A percentile compares a stretch with the other conserved stretches of the same genome.
Conservation (phyloP, 2,797 vertebrate genomes). For the Microchirus variegatus region DNA sequence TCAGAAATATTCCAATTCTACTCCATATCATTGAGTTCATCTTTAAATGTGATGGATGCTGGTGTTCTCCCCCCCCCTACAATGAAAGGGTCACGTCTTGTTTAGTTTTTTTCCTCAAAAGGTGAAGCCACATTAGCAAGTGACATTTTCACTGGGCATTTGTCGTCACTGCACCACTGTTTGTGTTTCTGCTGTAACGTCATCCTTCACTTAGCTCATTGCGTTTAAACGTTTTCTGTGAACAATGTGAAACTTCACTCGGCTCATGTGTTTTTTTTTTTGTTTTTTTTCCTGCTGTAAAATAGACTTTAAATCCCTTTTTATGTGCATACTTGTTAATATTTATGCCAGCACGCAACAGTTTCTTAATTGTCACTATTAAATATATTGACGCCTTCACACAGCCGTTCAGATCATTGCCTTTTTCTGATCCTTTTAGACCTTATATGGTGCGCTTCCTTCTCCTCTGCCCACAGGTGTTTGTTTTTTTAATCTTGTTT, state of each 20-base stretch:
- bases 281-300: too few relatives aligned
- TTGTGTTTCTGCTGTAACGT: slow-evolving; percentile 20
- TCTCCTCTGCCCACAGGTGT: slow-evolving; percentile 7
- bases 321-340: slow-evolving; percentile 66
- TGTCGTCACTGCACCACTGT: slow-evolving; percentile 6
- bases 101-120: slow-evolving; percentile 33
- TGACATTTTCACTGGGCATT: slow-evolving; percentile 20
- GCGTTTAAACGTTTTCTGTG: slow-evolving; percentile 52
- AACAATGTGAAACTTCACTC: slow-evolving; percentile 64
- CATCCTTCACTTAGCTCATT: slow-evolving; percentile 41
- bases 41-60: slow-evolving; percentile 62
- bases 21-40: slow-evolving; percentile 63
- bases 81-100: slow-evolving; percentile 42
- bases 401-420: slow-evolving; percentile 28
- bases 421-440: slow-evolving; percentile 7
- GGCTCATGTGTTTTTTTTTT: slow-evolving; percentile 49
- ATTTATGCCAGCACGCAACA: slow-evolving; percentile 60
- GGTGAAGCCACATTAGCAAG: slow-evolving; percentile 73
- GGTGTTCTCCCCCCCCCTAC: slow-evolving; percentile 33
- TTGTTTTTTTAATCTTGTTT: background rate
- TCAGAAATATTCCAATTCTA: slow-evolving; percentile 26
- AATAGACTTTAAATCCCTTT: slow-evolving; percentile 55
- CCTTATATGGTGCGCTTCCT: slow-evolving; percentile 18
- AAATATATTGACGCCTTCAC: slow-evolving; percentile 32
- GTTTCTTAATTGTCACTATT: slow-evolving; percentile 41